Base-by-base conservation (phyloP, 1,140 invertebrate genomes). In the Laupala kohalensis region DNA sequence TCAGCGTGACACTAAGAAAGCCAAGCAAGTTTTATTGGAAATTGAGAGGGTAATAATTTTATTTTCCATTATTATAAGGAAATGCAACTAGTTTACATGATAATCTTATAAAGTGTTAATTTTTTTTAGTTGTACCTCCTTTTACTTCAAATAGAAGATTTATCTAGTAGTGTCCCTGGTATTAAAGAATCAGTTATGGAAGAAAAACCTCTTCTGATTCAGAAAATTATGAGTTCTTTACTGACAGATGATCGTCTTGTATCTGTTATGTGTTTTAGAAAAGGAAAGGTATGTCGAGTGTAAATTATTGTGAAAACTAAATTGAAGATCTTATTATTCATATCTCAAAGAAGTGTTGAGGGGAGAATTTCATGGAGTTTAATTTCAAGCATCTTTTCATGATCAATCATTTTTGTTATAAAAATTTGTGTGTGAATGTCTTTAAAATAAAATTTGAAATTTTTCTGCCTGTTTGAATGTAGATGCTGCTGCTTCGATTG, bases 1-100 rank as follows among this genome's bases (percentile, higher is more conserved):
- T 53, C 81, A 81, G 75, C 84, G 83, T 73, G 84, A 87, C 73
- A 80, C 84, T 0, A 82, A 86, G 76, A 86, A 90, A 78, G 90
- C 88, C 5, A 87, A 92, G 37, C 91, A 94, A 77, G 81, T 92
- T 25, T 78, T 94, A 23, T 81, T 94, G 64, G 91, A 93, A 76
- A 90, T 94, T 70, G 93, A 95, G 80, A 89, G 89, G 80, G 84
- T 86, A 79, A 13, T 53, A 53, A 53, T 53, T 1, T 53, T 53
- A 0, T 2, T 19, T 53, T 53, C 37, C 1, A 53, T 53, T 53
- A 53, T 9, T 53, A 19, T 53, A 2, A 53, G 1, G 37, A 53
- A n/a, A n/a, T n/a, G n/a, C n/a, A n/a, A n/a, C n/a, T n/a, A n/a
- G n/a, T n/a, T n/a, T n/a, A n/a, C n/a, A n/a, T n/a, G n/a, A n/a